These are phyloP conservation scores for Merodon equestris DNA, from an alignment of 2,888 invertebrate genomes.

Conservation along the genomic window DNA sequence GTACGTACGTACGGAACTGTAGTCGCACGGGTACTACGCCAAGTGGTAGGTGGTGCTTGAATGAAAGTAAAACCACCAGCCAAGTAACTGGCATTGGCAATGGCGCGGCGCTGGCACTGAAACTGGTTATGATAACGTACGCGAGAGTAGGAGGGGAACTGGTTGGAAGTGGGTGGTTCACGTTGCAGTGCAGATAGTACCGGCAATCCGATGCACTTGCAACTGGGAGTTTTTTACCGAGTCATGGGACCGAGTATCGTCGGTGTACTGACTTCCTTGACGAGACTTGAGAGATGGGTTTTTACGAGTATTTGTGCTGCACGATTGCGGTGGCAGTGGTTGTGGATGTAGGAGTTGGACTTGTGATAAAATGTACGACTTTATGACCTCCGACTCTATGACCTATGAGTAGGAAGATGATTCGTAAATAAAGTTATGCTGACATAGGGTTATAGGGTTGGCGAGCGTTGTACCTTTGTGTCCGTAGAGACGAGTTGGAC, in stretches of 20 bases:
- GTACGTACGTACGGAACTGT: constrained; percentile 21
- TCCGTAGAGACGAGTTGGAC: constrained; percentile 7
- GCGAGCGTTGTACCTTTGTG: constrained; percentile 13
- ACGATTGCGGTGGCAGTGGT: constrained; percentile 15
- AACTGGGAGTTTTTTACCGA: constrained; percentile 12
- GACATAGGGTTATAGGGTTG: constrained; percentile 10
- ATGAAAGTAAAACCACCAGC: constrained; percentile 62
- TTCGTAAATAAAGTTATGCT: constrained; percentile 58
- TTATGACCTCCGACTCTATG: constrained; percentile 45
- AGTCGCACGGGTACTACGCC: constrained; percentile 52
- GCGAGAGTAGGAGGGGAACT: background rate
- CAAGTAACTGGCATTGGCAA: too few relatives aligned
- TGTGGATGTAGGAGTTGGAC: constrained; percentile 18
- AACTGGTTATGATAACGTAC: too few relatives aligned
- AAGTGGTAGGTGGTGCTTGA: constrained; percentile 50
- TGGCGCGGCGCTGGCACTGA: too few relatives aligned
- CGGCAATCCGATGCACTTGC: constrained; percentile 56
- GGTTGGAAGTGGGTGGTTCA: constrained; percentile 8
- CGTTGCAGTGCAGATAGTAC: constrained; percentile 44
- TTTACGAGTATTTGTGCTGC: too few relatives aligned
- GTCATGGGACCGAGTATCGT: background rate
- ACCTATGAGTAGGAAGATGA: constrained; percentile 48
- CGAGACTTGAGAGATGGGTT: constrained; percentile 27
- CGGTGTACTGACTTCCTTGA: background rate
- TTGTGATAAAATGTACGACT: constrained; percentile 59